Evolutionary conservation across 2,797 vertebrate species (phyloP).

Genomic region (Trematomus bernacchii): DNA sequence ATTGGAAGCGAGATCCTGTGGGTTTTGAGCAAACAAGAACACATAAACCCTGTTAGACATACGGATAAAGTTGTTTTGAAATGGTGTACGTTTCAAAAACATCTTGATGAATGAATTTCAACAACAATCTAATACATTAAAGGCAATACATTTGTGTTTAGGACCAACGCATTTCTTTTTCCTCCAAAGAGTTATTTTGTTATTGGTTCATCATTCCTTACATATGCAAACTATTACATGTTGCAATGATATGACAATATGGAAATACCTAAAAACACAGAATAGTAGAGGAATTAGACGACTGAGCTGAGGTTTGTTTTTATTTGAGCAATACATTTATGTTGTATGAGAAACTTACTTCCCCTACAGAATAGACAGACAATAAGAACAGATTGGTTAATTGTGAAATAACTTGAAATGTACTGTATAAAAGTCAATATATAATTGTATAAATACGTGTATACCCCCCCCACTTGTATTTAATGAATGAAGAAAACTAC

Average conservation of each 20-base stretch:
- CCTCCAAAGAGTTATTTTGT: neutral
- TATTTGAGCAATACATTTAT: neutral
- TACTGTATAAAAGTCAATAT: neutral
- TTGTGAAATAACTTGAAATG: neutral
- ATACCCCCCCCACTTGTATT: too few relatives aligned
- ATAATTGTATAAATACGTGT: neutral
- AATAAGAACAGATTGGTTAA: neutral
- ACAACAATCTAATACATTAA: neutral
- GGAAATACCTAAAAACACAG: neutral
- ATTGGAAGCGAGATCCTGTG: neutral
- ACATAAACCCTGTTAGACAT: neutral
- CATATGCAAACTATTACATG: neutral
- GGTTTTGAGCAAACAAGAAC: slow-evolving; percentile 7
- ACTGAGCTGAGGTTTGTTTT: neutral
- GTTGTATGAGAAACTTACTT: neutral
- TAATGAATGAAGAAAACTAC: too few relatives aligned
- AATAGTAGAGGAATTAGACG: neutral
- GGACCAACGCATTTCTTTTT: neutral
- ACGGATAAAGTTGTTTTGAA: neutral
- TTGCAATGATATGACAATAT: neutral
- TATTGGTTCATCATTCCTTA: neutral
- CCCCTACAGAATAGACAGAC: neutral
- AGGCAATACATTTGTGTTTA: neutral
- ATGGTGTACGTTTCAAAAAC: neutral
- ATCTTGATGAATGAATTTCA: slow-evolving; percentile 7